These are phyloP conservation scores for Prietella phreatophila DNA, from an alignment of 2,113 vertebrate species.

Conservation along the genomic window DNA sequence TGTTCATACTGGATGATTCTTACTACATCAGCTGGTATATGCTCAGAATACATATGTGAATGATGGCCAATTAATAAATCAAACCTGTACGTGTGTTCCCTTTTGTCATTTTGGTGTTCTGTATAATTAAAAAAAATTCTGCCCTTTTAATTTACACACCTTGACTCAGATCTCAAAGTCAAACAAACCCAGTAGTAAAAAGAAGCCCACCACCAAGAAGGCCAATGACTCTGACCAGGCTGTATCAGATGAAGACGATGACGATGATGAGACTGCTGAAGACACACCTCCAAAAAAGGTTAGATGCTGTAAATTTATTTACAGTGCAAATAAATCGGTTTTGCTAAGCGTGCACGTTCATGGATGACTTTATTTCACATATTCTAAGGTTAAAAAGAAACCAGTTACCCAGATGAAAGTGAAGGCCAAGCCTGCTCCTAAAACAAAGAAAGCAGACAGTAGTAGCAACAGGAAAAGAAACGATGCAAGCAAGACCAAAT, in stretches of 20 bases:
- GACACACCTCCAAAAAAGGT: constrained; percentile 59
- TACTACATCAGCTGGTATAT: background rate
- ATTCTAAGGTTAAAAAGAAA: constrained; percentile 81
- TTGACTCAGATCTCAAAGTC: constrained; percentile 50
- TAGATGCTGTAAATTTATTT: background rate
- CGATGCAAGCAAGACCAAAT: constrained; percentile 79
- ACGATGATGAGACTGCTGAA: constrained; percentile 33
- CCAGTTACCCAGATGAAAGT: constrained; percentile 71
- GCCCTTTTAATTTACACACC: background rate
- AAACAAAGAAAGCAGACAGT: constrained; percentile 94
- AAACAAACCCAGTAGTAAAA: constrained; percentile 55
- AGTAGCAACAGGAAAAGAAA: constrained; percentile 84
- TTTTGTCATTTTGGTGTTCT: background rate
- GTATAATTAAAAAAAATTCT: too few species aligned
- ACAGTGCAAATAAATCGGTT: background rate
- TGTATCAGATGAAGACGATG: constrained; percentile 40
- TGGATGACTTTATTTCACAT: background rate
- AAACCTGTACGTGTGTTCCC: background rate
- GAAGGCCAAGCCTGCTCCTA: constrained; percentile 72
- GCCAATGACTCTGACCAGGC: constrained; percentile 57
- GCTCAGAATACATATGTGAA: background rate
- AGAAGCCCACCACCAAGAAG: constrained; percentile 52
- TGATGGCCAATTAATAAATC: background rate
- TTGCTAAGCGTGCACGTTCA: background rate
- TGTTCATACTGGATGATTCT: background rate